Conservation (phyloP, 2,113 vertebrate species). For the Muntiacus reevesi region DNA sequence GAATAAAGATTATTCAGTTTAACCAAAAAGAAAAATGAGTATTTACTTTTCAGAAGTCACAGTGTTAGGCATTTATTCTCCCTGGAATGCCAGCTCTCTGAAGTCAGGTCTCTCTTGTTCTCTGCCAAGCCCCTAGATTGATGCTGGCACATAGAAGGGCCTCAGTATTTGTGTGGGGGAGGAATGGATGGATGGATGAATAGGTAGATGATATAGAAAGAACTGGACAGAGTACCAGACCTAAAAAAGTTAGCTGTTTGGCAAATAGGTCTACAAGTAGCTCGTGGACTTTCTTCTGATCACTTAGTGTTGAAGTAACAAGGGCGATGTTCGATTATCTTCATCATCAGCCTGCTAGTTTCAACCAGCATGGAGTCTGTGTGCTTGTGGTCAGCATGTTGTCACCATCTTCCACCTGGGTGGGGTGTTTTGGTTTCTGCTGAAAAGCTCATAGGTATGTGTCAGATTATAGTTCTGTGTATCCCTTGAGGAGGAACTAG, state of each 20-base stretch:
- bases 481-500: neutral
- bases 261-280: neutral
- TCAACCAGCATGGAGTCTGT: neutral
- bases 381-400: neutral
- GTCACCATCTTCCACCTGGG: neutral
- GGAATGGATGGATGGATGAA: neutral
- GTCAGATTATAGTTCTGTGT: neutral
- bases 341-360: neutral
- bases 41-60: neutral
- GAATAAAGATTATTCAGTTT: neutral
- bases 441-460: neutral
- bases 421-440: neutral
- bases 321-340: neutral
- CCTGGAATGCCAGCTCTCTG: neutral
- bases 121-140: neutral
- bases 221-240: neutral
- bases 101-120: neutral
- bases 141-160: neutral
- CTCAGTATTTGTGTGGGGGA: neutral
- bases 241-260: neutral
- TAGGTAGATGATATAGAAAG: neutral
- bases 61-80: neutral
- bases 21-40: neutral
- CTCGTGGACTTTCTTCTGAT: neutral
- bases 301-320: neutral